Base-by-base conservation (phyloP, 2,888 invertebrate genomes). In the Callyntrura guangdongensis region DNA sequence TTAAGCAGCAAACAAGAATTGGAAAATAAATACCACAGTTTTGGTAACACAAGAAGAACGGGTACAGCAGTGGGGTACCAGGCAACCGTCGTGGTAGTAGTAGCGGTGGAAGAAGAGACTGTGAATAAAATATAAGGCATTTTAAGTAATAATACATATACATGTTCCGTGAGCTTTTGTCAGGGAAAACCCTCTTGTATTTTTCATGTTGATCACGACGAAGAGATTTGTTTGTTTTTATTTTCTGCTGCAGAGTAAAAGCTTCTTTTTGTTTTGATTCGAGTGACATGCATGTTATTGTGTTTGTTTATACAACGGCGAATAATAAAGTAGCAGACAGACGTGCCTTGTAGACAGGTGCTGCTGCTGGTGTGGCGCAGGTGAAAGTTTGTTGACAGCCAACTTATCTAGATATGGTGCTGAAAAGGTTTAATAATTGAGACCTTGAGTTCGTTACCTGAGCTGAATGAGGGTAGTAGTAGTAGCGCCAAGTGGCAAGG, bases 391-490 rank as follows among this genome's bases (percentile, higher is more conserved):
- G 74, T 49, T 74, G 74, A 74, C 74, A 53, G 77, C 77, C 77
- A 64, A 20, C 17, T 64, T 64, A 53, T 77, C 53, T 11, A 77
- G 77, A 25, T 53, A 53, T 56, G 89, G 89, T 69, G 89, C 64
- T 89, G 89, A 89, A 89, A 83, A 64, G 77, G 77, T 89, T 89
- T 89, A 89, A 89, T 89, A 89, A 89, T 89, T 89, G 89, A 89
- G 89, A 89, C 89, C 89, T 89, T 89, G 84, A 84, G 56, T 81
- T 77, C 12, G 25, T 74, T 49, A 49, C 74, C 47, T 49, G 69
- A 69, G 27, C 17, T 9, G 67, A 67, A 67, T 67, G 36, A 69
- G 14, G 36, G 64, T 25, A 64, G 11, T 36, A 6, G 36, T 36
- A 6, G 36, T 36, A 6, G 36, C 6, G 45, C 69, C 74, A 74